Percentiles rank a stretch among this genome's conserved stretches.
These are phyloP conservation scores for Plumapathes pennacea DNA, from an alignment of 92 coral and sea anemone species.

Conservation along the genomic window DNA sequence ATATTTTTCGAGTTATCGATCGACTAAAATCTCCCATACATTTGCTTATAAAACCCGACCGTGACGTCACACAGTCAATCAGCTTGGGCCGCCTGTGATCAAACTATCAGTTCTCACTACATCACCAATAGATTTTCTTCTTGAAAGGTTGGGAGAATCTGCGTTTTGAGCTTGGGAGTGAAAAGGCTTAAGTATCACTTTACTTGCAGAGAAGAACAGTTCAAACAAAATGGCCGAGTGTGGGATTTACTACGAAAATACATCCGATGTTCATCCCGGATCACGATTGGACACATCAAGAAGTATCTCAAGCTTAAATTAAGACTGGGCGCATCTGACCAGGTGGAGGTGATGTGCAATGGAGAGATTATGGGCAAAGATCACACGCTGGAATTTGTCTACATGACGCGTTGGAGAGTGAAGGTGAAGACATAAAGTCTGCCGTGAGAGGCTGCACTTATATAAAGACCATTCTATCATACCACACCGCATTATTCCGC, in stretches of 20 bases:
- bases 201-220: slow-evolving; percentile 11
- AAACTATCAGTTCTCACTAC: too few relatives aligned
- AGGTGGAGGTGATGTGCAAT: slow-evolving; percentile 96
- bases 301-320: slow-evolving; percentile 75
- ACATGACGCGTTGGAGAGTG: slow-evolving; percentile 98
- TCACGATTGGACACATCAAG: slow-evolving; percentile 83
- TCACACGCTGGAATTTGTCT: slow-evolving; percentile 94
- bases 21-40: too few relatives aligned
- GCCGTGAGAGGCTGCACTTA: too few relatives aligned
- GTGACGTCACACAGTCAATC: too few relatives aligned
- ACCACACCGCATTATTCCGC: too few relatives aligned
- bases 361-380: slow-evolving; percentile 99
- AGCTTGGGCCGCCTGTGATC: too few relatives aligned
- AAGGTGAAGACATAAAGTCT: too few relatives aligned
- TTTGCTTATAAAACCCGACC: too few relatives aligned
- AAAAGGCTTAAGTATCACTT: not conserved
- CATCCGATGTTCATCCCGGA: slow-evolving; percentile 72
- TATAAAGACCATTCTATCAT: too few relatives aligned
- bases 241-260: slow-evolving; percentile 70
- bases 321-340: slow-evolving; percentile 61
- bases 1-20: too few relatives aligned
- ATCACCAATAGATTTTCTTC: too few relatives aligned
- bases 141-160: too few relatives aligned
- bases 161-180: not conserved
- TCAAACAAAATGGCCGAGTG: slow-evolving; percentile 33